Percentiles rank a stretch among this genome's conserved stretches.
Conservation (phyloP, 1,140 invertebrate species). For the Druon quercuslanigerum region DNA sequence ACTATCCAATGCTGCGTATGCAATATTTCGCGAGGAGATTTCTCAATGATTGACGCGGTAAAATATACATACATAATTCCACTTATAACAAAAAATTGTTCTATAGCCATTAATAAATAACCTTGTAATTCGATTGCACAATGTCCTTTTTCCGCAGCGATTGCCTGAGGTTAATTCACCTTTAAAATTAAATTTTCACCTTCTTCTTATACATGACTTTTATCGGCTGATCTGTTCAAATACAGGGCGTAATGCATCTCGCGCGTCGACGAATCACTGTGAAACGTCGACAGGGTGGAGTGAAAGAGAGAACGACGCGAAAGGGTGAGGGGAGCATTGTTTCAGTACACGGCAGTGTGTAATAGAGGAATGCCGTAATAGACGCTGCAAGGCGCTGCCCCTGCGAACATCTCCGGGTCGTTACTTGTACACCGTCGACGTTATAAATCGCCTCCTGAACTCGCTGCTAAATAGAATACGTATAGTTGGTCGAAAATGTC, state of each 20-base stretch:
- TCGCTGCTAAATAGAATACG: slow-evolving; percentile 25
- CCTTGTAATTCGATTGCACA: background rate
- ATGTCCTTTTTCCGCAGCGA: slow-evolving; percentile 40
- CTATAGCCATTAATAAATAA: too few relatives aligned
- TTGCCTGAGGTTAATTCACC: slow-evolving; percentile 32
- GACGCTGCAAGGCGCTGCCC: slow-evolving; percentile 7
- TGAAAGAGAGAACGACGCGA: background rate
- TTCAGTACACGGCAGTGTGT: slow-evolving; percentile 7
- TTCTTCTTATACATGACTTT: slow-evolving; percentile 3
- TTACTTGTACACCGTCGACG: slow-evolving; percentile 9
- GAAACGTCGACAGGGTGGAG: slow-evolving; percentile 1
- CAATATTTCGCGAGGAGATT: too few relatives aligned
- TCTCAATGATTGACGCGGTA: too few relatives aligned
- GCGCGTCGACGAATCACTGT: background rate
- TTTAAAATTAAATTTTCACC: too few relatives aligned
- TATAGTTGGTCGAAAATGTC: slow-evolving; percentile 7
- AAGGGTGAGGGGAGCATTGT: background rate
- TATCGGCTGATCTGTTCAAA: slow-evolving; percentile 1
- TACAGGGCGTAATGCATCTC: slow-evolving; percentile 4
- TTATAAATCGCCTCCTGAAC: slow-evolving; percentile 29
- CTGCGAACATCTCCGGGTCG: slow-evolving; percentile 21
- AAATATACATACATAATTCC: too few relatives aligned
- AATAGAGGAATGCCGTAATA: slow-evolving; percentile 19
- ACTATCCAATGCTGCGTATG: too few relatives aligned
- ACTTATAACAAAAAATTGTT: too few relatives aligned